Conservation (phyloP, 2,888 invertebrate genomes). For the Archips xylosteana region DNA sequence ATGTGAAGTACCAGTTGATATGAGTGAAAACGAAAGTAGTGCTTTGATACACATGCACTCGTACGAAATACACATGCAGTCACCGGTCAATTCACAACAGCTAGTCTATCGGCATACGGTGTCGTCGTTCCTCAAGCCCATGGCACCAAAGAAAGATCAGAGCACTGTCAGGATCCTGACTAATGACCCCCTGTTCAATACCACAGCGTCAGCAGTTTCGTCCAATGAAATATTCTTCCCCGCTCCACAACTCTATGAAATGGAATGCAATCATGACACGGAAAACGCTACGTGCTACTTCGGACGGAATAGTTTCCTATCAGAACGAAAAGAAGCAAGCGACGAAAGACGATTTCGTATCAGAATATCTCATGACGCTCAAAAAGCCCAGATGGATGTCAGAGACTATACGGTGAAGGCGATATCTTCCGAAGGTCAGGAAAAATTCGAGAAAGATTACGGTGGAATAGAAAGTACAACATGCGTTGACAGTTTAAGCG, state of each 20-base stretch:
- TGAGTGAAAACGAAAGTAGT: slow-evolving; percentile 73
- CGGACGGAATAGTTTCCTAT: slow-evolving; percentile 64
- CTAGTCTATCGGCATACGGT: slow-evolving; percentile 76
- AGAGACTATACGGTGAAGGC: slow-evolving; percentile 69
- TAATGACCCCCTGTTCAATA: slow-evolving; percentile 85
- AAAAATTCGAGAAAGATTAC: slow-evolving; percentile 61
- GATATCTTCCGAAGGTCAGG: slow-evolving; percentile 59
- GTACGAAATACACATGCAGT: slow-evolving; percentile 84
- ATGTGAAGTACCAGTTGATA: slow-evolving; percentile 78
- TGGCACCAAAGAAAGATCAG: slow-evolving; percentile 75
- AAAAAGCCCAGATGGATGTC: slow-evolving; percentile 58
- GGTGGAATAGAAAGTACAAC: slow-evolving; percentile 62
- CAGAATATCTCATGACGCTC: slow-evolving; percentile 67
- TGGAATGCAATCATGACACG: slow-evolving; percentile 66
- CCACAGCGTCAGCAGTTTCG: slow-evolving; percentile 84
- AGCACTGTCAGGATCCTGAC: slow-evolving; percentile 82
- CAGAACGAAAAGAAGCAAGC: slow-evolving; percentile 59
- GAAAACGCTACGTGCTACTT: slow-evolving; percentile 72
- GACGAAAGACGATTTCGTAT: slow-evolving; percentile 60
- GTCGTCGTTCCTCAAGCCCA: slow-evolving; percentile 61
- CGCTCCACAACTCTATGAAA: slow-evolving; percentile 80
- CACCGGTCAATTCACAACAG: slow-evolving; percentile 65
- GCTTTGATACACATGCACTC: slow-evolving; percentile 78
- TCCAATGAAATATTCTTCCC: slow-evolving; percentile 83
- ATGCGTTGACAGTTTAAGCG: slow-evolving; percentile 68